Base-by-base conservation (phyloP, 2,888 invertebrate species). In the Leucania comma region DNA sequence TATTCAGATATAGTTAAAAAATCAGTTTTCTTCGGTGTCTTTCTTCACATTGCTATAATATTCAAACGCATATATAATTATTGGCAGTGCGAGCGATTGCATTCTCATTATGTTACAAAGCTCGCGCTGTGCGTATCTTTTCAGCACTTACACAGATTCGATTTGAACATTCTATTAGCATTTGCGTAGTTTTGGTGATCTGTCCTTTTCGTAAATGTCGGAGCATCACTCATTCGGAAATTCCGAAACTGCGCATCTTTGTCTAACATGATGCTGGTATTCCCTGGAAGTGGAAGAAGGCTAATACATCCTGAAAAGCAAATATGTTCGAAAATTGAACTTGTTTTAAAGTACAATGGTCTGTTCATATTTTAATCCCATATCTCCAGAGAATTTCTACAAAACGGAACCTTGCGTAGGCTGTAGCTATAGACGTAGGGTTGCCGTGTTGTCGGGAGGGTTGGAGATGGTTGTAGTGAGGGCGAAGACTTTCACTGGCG, bases 401-500 rank as follows among this genome's bases (percentile, higher is more conserved):
- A 26, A 17, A 51, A 2, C 29, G 51, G 60, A 29, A 38, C 54
- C 67, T 14, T 56, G 42, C 20, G 29, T 48, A 38, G 58, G 61
- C 50, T 54, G 5, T 64, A 63, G 60, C n/a, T 63, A 80, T 74
- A 56, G 54, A 10, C 48, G 29, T 75, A 66, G 58, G 64, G 65
- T 53, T 51, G 29, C 20, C 29, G 78, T 75, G 82, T 80, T 83
- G 78, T 53, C 65, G 77, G 67, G 72, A 78, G 75, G 70, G 69
- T 72, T 75, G 53, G 76, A 84, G 84, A 83, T 83, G 71, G 66
- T 38, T 79, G 51, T 76, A 72, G 77, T 82, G 81, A 78, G 84
- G 82, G 86, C 84, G 86, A 89, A 81, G 89, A 93, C 94, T 94
- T 94, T 95, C 94, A 92, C 93, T 94, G 94, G 91, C 94, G 93